Evolutionary conservation across 2,888 invertebrate species (phyloP).

Genomic region (Cantharis rustica): DNA sequence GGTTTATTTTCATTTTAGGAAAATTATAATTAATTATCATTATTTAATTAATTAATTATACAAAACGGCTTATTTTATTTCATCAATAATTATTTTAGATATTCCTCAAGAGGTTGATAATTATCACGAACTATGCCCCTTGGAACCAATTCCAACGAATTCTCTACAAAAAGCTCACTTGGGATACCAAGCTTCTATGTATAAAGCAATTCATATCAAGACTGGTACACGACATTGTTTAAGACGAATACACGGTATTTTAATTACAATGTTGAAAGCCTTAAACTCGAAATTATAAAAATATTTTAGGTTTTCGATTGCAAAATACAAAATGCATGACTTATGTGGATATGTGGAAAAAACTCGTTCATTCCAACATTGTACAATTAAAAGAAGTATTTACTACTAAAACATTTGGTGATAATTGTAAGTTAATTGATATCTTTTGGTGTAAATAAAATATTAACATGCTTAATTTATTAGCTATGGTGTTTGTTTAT

Average conservation of each 20-base stretch:
- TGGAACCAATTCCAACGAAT: slow-evolving; percentile 70
- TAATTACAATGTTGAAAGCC: background rate
- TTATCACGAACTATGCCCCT: slow-evolving; percentile 84
- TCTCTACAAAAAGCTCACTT: slow-evolving; percentile 69
- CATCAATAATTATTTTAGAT: slow-evolving; percentile 57
- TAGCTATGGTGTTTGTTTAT: slow-evolving; percentile 95
- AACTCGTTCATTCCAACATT: slow-evolving; percentile 92
- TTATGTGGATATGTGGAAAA: slow-evolving; percentile 92
- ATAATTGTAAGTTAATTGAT: slow-evolving; percentile 77
- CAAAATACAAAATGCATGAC: slow-evolving; percentile 84
- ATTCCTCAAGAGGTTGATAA: slow-evolving; percentile 88
- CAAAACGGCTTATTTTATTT: background rate
- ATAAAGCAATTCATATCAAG: slow-evolving; percentile 87
- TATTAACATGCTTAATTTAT: slow-evolving; percentile 11
- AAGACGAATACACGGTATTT: slow-evolving; percentile 80
- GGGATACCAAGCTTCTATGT: slow-evolving; percentile 81
- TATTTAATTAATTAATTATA: background rate
- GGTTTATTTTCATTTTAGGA: no score
- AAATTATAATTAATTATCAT: no score
- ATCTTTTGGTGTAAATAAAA: background rate
- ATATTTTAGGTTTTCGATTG: slow-evolving; percentile 71
- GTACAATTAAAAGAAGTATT: slow-evolving; percentile 92
- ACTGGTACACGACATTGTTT: slow-evolving; percentile 85
- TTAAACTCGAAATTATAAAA: background rate
- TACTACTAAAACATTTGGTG: slow-evolving; percentile 94